These are phyloP conservation scores for Novumbra hubbsi DNA, from an alignment of 2,797 vertebrate genomes.

Conservation along the genomic window DNA sequence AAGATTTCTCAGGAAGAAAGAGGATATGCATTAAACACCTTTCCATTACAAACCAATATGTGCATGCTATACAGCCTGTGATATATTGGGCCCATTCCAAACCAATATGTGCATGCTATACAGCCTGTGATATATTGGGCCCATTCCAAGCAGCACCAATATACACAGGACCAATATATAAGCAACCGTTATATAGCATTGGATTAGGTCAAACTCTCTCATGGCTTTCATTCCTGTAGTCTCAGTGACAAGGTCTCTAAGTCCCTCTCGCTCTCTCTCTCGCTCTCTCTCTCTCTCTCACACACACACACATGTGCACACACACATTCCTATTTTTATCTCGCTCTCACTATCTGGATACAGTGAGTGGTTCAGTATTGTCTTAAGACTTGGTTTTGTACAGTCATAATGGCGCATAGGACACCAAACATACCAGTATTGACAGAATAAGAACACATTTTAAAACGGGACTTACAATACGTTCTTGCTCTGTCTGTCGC, in stretches of 20 bases:
- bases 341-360: conserved; percentile 48
- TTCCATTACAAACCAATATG: no score
- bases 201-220: conserved; percentile 48
- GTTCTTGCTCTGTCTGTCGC: neutral
- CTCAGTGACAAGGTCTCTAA: conserved; percentile 61
- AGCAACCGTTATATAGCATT: no score
- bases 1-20: no score
- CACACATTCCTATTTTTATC: neutral
- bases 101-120: no score
- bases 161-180: no score
- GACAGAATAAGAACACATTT: neutral
- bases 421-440: conserved; percentile 1
- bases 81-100: no score
- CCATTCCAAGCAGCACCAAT: no score
- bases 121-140: no score
- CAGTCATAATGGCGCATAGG: conserved; percentile 31
- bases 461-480: neutral
- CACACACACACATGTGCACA: neutral
- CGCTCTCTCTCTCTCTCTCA: conserved; percentile 2
- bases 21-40: no score
- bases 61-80: no score
- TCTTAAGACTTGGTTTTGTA: conserved; percentile 40
- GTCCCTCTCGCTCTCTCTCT: neutral
- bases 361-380: conserved; percentile 66
- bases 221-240: conserved; percentile 81